phyloP scores from a whole-genome alignment of 2,888 invertebrate genomes.

The Biston betularia region DNA sequence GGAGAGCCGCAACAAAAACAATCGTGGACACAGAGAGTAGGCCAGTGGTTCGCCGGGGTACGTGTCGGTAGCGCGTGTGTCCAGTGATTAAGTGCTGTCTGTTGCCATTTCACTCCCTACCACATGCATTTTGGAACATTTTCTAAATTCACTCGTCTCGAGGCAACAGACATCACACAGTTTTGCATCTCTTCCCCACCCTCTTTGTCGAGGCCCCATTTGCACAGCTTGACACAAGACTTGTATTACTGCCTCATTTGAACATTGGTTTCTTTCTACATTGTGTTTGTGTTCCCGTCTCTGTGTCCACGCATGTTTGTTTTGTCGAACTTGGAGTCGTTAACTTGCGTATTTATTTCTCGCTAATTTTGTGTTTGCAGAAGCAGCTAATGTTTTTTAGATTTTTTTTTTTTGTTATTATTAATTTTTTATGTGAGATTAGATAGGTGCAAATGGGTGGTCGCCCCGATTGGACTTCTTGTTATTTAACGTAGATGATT shows the following conservation, averaged over 20 bases:
- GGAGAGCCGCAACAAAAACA: conserved; percentile 83
- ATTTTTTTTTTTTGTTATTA: conserved; percentile 31
- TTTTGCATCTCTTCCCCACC: conserved; percentile 71
- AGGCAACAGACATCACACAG: conserved; percentile 76
- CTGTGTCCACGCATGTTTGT: conserved; percentile 86
- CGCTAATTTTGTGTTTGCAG: conserved; percentile 59
- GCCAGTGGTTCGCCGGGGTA: conserved; percentile 90
- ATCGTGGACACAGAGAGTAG: conserved; percentile 90
- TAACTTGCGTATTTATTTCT: conserved; percentile 48
- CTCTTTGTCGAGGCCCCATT: conserved; percentile 80
- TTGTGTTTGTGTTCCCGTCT: conserved; percentile 67
- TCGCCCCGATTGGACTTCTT: conserved; percentile 67
- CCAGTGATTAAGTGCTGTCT: conserved; percentile 69
- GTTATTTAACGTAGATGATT: neutral
- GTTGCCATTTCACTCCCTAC: conserved; percentile 62
- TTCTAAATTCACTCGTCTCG: conserved; percentile 49
- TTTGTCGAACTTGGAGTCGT: conserved; percentile 60
- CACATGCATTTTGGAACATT: conserved; percentile 40
- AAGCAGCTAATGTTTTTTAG: conserved; percentile 50
- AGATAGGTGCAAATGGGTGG: conserved; percentile 82
- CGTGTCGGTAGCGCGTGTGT: conserved; percentile 85
- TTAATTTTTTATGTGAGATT: conserved; percentile 46
- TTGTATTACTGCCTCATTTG: conserved; percentile 57
- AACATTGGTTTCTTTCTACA: conserved; percentile 60
- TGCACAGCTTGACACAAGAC: conserved; percentile 74